Base-by-base conservation (phyloP, 1,140 invertebrate species). In the Bombus superbus region DNA sequence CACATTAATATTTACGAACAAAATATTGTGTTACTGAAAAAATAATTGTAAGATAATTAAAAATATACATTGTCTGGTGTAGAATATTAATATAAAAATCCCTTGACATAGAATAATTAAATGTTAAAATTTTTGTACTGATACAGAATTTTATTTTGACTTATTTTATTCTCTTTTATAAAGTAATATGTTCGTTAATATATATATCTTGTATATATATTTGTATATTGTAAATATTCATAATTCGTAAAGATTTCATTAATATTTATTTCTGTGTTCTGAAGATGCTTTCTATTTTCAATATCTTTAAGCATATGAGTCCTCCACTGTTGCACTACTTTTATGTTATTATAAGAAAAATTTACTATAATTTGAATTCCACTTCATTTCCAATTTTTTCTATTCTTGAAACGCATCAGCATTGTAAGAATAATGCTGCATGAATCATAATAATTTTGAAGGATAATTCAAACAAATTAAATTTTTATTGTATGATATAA, bases 261-360 rank as follows among this genome's bases (percentile, higher is more conserved):
- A 15, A 83, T 83, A 83, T 83, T 85, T 85, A 74, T 82, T 79
- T 89, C 44, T 81, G 25, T 73, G 64, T 89, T 77, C 32, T 86
- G 62, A 86, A 86, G 28, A 64, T 87, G 62, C 42, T 80, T 85
- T 87, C 40, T 88, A 82, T 72, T 89, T 88, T 73, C 44, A 77
- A 77, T 72, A 68, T 18, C 38, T 42, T 62, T 15, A 59, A 64
- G 9, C 25, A 47, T 47, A 32, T 62, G 75, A 47, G n/a, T 86
- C 22, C 44, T 86, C 44, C n/a, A 76, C 28, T 42, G 13, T 66
- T 53, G 35, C 18, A 3, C 25, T 9, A 86, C 68, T 25, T 28
- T 42, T n/a, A 38, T 10, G 75, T 53, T 35, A 68, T 69, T 76
- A 35, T 76, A 86, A 47, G 38, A n/a, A 83, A 73, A 77, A 25